Evolutionary conservation across 2,888 invertebrate species (phyloP).

Genomic region (Napeogenes sylphis): DNA sequence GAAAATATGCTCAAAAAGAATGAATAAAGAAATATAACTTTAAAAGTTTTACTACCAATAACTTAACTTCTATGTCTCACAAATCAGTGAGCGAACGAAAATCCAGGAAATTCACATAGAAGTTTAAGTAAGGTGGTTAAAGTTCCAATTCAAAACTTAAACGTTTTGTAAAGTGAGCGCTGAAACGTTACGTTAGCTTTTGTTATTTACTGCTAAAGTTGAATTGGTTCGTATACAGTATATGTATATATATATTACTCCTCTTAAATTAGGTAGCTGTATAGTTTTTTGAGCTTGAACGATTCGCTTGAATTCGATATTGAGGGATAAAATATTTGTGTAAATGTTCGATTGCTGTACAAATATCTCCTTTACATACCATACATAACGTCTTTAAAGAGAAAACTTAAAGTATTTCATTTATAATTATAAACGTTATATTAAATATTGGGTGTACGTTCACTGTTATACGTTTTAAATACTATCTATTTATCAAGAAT

Average conservation of each 20-base stretch:
- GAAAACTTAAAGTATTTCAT: too few species aligned
- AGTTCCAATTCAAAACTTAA: slow-evolving; percentile 6
- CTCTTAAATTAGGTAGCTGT: neutral
- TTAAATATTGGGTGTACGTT: too few species aligned
- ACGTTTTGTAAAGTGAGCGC: neutral
- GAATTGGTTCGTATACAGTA: neutral
- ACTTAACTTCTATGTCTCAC: neutral
- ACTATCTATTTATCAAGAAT: too few species aligned
- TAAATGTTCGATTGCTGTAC: too few species aligned
- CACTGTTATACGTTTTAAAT: too few species aligned
- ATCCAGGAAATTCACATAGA: neutral
- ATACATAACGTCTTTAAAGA: too few species aligned
- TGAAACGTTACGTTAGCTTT: neutral
- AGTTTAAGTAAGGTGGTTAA: neutral
- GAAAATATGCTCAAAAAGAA: neutral
- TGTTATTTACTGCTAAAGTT: neutral
- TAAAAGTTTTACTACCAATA: neutral
- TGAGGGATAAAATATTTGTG: too few species aligned
- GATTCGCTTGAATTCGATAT: too few species aligned
- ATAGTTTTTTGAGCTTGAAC: neutral
- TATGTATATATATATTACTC: neutral
- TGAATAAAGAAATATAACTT: neutral
- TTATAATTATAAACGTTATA: too few species aligned
- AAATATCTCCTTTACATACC: too few species aligned
- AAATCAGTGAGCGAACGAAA: slow-evolving; percentile 1